Evolutionary conservation across 2,797 vertebrate species (phyloP).

Genomic region (Poecilia wingei): DNA sequence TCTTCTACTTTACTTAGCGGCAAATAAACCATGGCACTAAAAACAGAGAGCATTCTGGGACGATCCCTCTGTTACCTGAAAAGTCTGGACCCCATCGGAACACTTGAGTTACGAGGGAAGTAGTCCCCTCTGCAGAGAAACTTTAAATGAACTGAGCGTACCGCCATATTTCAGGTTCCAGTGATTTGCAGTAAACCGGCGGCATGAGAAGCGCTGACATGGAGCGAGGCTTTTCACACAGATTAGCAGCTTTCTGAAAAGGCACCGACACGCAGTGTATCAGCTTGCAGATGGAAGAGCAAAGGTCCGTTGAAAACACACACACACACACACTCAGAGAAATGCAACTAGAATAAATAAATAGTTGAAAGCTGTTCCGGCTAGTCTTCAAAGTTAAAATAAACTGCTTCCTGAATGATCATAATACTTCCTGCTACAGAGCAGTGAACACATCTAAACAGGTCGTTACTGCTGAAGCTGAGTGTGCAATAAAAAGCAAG

Average conservation of each 20-base stretch:
- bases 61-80: background rate
- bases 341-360: constrained; percentile 49
- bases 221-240: constrained; percentile 17
- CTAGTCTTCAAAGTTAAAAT: constrained; percentile 9
- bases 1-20: background rate
- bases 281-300: background rate
- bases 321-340: background rate
- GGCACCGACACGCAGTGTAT: constrained; percentile 22
- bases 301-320: background rate
- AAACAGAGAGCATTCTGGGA: background rate
- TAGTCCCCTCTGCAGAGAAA: background rate
- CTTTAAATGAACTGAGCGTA: constrained; percentile 8
- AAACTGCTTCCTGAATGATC: constrained; percentile 54
- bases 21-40: constrained; percentile 1
- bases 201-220: background rate
- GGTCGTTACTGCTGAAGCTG: background rate
- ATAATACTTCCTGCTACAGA: background rate
- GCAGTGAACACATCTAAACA: constrained; percentile 8
- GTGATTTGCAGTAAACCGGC: constrained; percentile 1
- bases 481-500: background rate
- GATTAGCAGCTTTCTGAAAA: constrained; percentile 53
- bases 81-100: background rate
- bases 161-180: background rate
- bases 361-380: constrained; percentile 53
- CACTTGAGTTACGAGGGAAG: background rate